Conservation (phyloP, 2,888 invertebrate species). For the Phengaris arion region DNA sequence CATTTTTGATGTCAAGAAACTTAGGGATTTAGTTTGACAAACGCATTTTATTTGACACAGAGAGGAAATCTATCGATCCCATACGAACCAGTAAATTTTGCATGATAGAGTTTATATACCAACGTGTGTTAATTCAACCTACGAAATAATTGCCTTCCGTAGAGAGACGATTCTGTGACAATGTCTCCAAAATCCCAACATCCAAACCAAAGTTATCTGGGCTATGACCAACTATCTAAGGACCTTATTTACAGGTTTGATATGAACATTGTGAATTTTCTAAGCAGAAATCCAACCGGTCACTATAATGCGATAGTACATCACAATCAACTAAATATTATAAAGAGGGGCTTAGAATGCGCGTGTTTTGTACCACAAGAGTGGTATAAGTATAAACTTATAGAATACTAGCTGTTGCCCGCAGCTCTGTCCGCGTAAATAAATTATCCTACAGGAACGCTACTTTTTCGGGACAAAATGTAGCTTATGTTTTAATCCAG, state of each 20-base stretch:
- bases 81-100: too few species aligned
- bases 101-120: too few species aligned
- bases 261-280: constrained; percentile 28
- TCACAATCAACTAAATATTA: constrained; percentile 57
- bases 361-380: constrained; percentile 15
- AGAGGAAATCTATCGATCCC: too few species aligned
- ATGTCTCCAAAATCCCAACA: not conserved
- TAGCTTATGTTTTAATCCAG: too few species aligned
- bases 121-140: too few species aligned
- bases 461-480: too few species aligned
- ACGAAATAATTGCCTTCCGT: not conserved
- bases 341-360: constrained; percentile 31
- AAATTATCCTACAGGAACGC: too few species aligned
- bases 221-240: not conserved
- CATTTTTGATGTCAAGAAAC: not conserved
- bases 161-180: not conserved
- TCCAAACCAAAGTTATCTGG: not conserved
- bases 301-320: constrained; percentile 50
- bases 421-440: too few species aligned
- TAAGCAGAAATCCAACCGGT: constrained; percentile 41
- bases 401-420: too few species aligned
- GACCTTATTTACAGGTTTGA: not conserved
- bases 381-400: not conserved
- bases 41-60: not conserved
- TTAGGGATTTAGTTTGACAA: not conserved